phyloP scores from a whole-genome alignment of 2,888 invertebrate genomes.

The Diachrysia chrysitis region DNA sequence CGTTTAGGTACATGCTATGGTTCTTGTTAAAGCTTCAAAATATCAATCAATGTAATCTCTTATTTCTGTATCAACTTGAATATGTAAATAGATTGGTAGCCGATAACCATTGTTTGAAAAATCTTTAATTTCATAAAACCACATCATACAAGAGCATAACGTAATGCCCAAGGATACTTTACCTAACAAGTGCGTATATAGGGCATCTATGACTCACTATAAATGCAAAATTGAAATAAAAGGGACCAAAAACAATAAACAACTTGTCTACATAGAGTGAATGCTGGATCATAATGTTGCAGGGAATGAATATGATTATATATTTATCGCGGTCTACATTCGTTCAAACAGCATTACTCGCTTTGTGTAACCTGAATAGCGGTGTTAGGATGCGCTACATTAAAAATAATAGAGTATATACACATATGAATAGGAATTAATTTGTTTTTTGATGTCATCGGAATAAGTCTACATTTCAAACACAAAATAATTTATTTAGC shows the following conservation, averaged over 20 bases:
- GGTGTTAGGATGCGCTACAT: background rate
- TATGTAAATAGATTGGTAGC: too few species aligned
- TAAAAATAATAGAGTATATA: background rate
- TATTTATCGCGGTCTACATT: background rate
- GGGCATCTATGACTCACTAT: background rate
- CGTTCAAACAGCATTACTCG: slow-evolving; percentile 1
- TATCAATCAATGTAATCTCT: too few species aligned
- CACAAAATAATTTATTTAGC: background rate
- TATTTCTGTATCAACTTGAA: too few species aligned
- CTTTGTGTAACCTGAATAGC: background rate
- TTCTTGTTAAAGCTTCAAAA: too few species aligned
- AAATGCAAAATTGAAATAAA: background rate
- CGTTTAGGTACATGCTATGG: too few species aligned
- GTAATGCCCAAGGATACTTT: too few species aligned
- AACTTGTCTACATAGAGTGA: background rate
- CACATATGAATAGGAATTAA: background rate
- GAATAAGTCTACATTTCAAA: background rate
- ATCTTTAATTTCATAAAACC: too few species aligned
- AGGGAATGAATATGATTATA: slow-evolving; percentile 1
- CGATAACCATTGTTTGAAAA: too few species aligned
- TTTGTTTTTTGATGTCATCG: slow-evolving; percentile 3
- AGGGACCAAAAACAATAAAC: too few species aligned
- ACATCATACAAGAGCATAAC: too few species aligned
- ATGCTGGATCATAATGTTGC: background rate
- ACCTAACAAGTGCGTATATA: too few species aligned